A percentile compares a stretch with the other conserved stretches of the same genome.
Evolutionary conservation across 2,113 vertebrate species (phyloP).

Genomic region (Lepus europaeus): DNA sequence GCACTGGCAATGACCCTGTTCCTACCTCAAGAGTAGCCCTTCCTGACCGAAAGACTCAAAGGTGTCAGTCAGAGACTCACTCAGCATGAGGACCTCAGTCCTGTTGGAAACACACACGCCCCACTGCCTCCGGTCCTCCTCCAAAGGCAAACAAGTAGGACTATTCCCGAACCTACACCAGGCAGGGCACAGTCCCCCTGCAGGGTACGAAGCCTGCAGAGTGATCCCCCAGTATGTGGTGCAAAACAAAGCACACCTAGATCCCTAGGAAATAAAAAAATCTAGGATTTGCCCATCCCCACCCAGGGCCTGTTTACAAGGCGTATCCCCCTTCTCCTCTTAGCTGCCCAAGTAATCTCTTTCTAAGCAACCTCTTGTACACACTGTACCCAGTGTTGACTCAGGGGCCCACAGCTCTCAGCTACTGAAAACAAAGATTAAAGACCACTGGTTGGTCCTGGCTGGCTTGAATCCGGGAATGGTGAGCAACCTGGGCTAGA

Average conservation of each 20-base stretch:
- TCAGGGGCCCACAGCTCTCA: neutral
- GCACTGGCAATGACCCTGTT: rapidly evolving
- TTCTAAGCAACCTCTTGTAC: slow-evolving; percentile 38
- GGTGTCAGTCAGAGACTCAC: neutral
- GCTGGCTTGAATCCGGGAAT: neutral
- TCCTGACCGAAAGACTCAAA: neutral
- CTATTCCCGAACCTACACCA: neutral
- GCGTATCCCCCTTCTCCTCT: neutral
- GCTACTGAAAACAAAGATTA: slow-evolving; percentile 45
- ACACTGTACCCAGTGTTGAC: slow-evolving; percentile 4
- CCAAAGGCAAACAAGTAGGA: neutral
- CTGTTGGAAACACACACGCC: neutral
- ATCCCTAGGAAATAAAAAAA: slow-evolving; percentile 26
- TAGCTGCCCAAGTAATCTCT: slow-evolving; percentile 4
- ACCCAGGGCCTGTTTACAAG: slow-evolving; percentile 49
- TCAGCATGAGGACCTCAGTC: neutral
- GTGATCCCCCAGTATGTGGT: neutral
- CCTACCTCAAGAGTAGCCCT: neutral
- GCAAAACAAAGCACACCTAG: slow-evolving; percentile 18
- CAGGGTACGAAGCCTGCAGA: neutral
- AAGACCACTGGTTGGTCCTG: slow-evolving; percentile 48
- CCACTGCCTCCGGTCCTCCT: neutral
- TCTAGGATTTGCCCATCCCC: neutral
- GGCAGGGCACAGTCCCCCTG: neutral
- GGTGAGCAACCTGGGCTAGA: slow-evolving; percentile 38